Percentiles rank a stretch among this genome's conserved stretches.
Evolutionary conservation across 2,797 vertebrate genomes (phyloP).

Genomic region (Pyrrhura leucotis): DNA sequence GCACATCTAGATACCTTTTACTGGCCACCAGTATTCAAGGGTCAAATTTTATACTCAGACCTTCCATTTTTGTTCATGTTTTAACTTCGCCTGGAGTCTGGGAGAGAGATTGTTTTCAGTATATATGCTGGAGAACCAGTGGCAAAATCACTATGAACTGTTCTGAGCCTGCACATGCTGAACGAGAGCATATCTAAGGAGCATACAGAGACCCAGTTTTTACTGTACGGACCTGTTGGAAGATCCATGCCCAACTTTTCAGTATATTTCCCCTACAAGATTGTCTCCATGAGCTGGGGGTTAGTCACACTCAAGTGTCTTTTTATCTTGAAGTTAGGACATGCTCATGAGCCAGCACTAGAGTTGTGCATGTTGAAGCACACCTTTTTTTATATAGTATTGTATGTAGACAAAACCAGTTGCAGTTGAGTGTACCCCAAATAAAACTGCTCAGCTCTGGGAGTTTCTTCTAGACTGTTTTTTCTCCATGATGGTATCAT

Average conservation of each 20-base stretch:
- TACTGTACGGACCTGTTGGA: background rate
- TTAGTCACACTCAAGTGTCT: background rate
- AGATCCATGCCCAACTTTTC: background rate
- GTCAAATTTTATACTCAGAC: background rate
- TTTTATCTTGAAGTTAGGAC: background rate
- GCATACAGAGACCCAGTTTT: background rate
- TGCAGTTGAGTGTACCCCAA: background rate
- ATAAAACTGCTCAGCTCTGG: background rate
- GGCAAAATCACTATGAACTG: background rate
- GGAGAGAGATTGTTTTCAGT: background rate
- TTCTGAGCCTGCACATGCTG: background rate
- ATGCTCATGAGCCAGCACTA: rapidly evolving
- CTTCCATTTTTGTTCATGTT: background rate
- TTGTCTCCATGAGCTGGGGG: background rate
- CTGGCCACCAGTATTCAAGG: rapidly evolving
- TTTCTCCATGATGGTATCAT: background rate
- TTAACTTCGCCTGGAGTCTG: background rate
- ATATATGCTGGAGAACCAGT: background rate
- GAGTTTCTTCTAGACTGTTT: background rate
- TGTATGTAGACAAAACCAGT: background rate
- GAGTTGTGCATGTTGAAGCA: background rate
- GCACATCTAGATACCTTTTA: background rate
- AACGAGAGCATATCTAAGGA: background rate
- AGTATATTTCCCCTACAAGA: background rate
- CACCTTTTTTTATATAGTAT: background rate